Evolutionary conservation across 2,797 vertebrate species (phyloP), one percentile per base, ranked within the genome.

Genomic region (Sciurus vulgaris): DNA sequence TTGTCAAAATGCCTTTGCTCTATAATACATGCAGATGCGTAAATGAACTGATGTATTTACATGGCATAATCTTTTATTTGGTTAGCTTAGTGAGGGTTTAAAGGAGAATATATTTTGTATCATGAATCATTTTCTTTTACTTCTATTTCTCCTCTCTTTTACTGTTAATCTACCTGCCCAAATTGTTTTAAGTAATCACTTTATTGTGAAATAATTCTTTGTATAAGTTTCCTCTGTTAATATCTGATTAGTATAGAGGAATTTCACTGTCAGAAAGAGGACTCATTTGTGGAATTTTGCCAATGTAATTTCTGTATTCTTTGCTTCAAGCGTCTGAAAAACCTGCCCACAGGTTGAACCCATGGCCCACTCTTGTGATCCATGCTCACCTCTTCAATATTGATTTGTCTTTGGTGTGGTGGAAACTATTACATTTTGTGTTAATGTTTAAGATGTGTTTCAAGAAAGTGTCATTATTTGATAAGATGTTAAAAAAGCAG

Each of bases 361-460:
- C 33, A 9, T 96, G 92, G 95, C 92, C 91, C 95, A 86, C 85
- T 94, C 76, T 67, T 97, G 88, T 96, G 87, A 0, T 76, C 78
- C 26, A 69, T 94, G 49, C 20, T 95, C 54, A 59, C 86, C 82
- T 79, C 81, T 94, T 97, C 67, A 91, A 69, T 84, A 88, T 79
- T 95, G 65, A 87, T 88, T 86, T 88, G 24, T 72, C 47, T 74
- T 78, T 74, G 22, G 9, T 87, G 88, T 77, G 81, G 85, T 96
- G 65, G 78, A 97, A 97, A 86, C 67, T 96, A 86, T 97, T 96
- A 96, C 82, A 96, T 97, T 95, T 94, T 92, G 15, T 83, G 59
- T 96, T 94, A 86, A 96, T 95, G 87, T 72, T 61, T 79, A 78
- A 93, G 38, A 65, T 1, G 8, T 56, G 26, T 81, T 87, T 86